Conservation (phyloP, 2,888 invertebrate species). For the Baronia brevicornis region DNA sequence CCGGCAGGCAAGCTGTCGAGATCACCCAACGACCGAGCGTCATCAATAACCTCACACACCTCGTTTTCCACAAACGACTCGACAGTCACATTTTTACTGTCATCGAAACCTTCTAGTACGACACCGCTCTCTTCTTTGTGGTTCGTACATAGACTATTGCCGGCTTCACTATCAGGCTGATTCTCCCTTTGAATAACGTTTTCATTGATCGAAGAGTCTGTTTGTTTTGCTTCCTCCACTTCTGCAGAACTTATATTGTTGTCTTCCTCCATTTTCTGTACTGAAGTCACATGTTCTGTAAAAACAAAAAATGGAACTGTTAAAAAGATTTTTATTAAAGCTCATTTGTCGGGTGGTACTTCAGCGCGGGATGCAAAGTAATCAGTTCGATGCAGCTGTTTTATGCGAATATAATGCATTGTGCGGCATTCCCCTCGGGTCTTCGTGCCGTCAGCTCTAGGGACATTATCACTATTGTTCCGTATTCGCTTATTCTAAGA, state of each 20-base stretch:
- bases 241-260: constrained; percentile 33
- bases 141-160: constrained; percentile 30
- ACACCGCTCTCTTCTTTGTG: constrained; percentile 44
- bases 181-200: constrained; percentile 23
- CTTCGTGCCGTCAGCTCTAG: constrained; percentile 38
- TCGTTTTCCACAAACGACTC: constrained; percentile 44
- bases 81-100: constrained; percentile 27
- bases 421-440: constrained; percentile 36
- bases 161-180: constrained; percentile 28
- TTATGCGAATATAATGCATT: constrained; percentile 37
- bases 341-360: constrained; percentile 14
- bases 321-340: constrained; percentile 16
- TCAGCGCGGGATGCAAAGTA: constrained; percentile 27
- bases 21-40: constrained; percentile 58
- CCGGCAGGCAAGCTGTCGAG: constrained; percentile 61
- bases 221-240: constrained; percentile 27
- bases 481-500: constrained; percentile 31
- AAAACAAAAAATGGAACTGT: constrained; percentile 30
- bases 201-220: constrained; percentile 32
- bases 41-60: constrained; percentile 52
- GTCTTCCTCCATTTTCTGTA: constrained; percentile 54
- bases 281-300: constrained; percentile 66
- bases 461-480: constrained; percentile 48
- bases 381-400: constrained; percentile 41
- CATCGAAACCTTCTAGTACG: constrained; percentile 33